Conservation (phyloP, 1,140 invertebrate genomes). For the Hypsibius dujardini region DNA sequence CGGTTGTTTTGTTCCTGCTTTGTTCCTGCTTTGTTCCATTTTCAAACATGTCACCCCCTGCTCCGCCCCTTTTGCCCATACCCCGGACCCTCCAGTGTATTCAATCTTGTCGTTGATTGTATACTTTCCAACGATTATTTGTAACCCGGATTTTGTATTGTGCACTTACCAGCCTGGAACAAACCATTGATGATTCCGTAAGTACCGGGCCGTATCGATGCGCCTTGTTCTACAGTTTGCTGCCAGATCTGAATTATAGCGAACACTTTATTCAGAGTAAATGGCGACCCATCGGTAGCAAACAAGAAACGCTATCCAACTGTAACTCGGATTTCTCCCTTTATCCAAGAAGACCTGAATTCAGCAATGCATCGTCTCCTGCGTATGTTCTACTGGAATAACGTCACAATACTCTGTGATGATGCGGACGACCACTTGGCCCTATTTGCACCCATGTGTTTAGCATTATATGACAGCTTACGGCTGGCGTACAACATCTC, state of each 20-base stretch:
- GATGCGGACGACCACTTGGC: neutral
- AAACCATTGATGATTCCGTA: neutral
- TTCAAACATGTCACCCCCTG: too few species aligned
- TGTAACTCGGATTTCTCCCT: neutral
- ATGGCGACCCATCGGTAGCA: neutral
- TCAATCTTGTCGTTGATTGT: too few species aligned
- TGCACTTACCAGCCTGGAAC: neutral
- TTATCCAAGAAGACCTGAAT: neutral
- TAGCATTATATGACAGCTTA: neutral
- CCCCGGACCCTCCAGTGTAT: too few species aligned
- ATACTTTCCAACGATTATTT: neutral
- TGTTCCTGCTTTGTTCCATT: too few species aligned
- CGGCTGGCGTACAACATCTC: neutral
- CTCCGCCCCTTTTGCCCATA: too few species aligned
- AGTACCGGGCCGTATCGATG: neutral
- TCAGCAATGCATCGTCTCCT: neutral
- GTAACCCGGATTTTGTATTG: neutral
- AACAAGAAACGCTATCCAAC: conserved; percentile 5
- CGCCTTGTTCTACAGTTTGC: neutral
- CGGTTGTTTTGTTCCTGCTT: too few species aligned
- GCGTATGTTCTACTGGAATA: neutral
- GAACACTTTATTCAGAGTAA: neutral
- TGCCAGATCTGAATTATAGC: neutral
- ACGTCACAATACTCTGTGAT: neutral
- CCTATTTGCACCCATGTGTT: neutral